Percentiles rank a stretch among this genome's conserved stretches.
Conservation (phyloP, 1,140 invertebrate genomes). For the Olivierus martensii region DNA sequence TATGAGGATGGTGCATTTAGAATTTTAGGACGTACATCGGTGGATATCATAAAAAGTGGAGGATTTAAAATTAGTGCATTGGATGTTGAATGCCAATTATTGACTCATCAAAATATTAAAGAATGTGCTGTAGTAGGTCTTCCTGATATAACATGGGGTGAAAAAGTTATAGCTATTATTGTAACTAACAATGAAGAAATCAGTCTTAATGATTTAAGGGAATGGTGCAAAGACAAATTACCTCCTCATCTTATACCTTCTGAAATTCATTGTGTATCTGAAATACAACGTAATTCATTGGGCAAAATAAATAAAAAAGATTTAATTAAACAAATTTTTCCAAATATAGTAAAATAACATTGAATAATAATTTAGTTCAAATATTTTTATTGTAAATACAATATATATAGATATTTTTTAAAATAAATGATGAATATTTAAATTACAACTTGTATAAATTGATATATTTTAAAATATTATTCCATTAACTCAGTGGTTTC, state of each 20-base stretch:
- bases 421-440: too few species aligned
- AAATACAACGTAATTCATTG: slow-evolving; percentile 52
- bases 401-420: too few species aligned
- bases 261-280: slow-evolving; percentile 40
- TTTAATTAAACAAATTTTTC: slow-evolving; percentile 30
- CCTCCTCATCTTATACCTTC: slow-evolving; percentile 48
- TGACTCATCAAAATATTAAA: slow-evolving; percentile 54
- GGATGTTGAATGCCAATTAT: slow-evolving; percentile 64
- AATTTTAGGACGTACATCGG: slow-evolving; percentile 65
- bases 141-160: slow-evolving; percentile 59
- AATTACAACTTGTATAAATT: too few species aligned
- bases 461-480: too few species aligned
- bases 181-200: slow-evolving; percentile 39
- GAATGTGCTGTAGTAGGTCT: slow-evolving; percentile 68
- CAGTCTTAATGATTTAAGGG: slow-evolving; percentile 40
- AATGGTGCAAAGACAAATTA: slow-evolving; percentile 40
- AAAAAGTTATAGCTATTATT: slow-evolving; percentile 56
- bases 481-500: too few species aligned
- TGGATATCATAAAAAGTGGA: slow-evolving; percentile 82
- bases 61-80: slow-evolving; percentile 74
- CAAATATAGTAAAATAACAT: background rate
- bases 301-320: slow-evolving; percentile 69
- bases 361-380: too few species aligned
- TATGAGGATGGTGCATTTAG: slow-evolving; percentile 51
- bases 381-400: too few species aligned